phyloP scores from a whole-genome alignment of 2,888 invertebrate genomes.

The Clunio marinus region DNA sequence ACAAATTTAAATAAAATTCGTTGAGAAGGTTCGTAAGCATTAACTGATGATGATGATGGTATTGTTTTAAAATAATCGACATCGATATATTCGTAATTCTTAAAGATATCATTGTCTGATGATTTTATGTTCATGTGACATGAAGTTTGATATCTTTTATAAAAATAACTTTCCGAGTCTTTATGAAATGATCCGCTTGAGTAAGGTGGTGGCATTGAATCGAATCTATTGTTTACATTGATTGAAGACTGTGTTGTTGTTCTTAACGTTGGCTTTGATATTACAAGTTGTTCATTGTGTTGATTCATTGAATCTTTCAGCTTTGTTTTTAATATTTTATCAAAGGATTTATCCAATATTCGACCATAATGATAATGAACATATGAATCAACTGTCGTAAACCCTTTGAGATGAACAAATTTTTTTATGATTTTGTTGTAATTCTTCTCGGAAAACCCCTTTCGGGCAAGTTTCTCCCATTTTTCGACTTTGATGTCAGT shows the following conservation, averaged over 20 bases:
- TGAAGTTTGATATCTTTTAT: slow-evolving; percentile 23
- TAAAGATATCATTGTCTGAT: slow-evolving; percentile 15
- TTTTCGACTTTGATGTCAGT: slow-evolving; percentile 14
- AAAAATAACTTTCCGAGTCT: slow-evolving; percentile 26
- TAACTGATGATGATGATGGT: not conserved
- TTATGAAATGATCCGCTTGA: slow-evolving; percentile 15
- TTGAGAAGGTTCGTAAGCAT: not conserved
- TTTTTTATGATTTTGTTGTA: slow-evolving; percentile 30
- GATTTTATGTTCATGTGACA: not conserved
- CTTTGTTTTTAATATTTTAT: slow-evolving; percentile 9
- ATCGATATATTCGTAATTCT: slow-evolving; percentile 30
- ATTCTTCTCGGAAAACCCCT: slow-evolving; percentile 23
- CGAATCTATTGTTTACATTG: slow-evolving; percentile 25
- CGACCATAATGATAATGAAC: slow-evolving; percentile 34
- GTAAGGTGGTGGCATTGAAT: slow-evolving; percentile 38
- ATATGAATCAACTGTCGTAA: slow-evolving; percentile 9
- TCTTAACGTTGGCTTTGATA: slow-evolving; percentile 28
- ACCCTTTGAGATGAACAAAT: slow-evolving; percentile 24
- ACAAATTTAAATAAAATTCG: slow-evolving; percentile 30
- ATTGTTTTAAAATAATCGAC: not conserved
- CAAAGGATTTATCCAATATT: slow-evolving; percentile 35
- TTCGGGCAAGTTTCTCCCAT: slow-evolving; percentile 13
- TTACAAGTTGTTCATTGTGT: slow-evolving; percentile 15
- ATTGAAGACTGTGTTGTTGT: slow-evolving; percentile 34
- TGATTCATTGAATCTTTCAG: slow-evolving; percentile 9